Base-by-base conservation (phyloP, 2,113 vertebrate species). In the Peucedramus taeniatus region DNA sequence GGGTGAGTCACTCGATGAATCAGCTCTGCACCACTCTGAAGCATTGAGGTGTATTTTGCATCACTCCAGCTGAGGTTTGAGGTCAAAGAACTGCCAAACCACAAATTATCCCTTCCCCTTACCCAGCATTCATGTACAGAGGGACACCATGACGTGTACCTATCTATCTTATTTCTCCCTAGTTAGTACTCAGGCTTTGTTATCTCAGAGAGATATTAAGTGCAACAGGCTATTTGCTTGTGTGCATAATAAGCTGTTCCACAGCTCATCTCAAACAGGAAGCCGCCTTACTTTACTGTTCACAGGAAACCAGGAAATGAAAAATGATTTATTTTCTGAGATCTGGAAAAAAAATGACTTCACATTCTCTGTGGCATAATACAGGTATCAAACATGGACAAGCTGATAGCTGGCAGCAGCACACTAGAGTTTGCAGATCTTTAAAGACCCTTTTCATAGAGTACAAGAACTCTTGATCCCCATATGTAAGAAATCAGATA, bases 1-100 rank as follows among this genome's bases (percentile, higher is more conserved):
- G 22, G 11, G 14, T 96, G 89, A 95, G 35, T 93, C 87, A 89
- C 28, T 44, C 4, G 2, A 30, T 96, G 87, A 96, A 83, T 94
- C 94, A 96, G 35, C 19, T 61, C 65, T 94, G 66, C 49, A 59
- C 45, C 54, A 49, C 45, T 68, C 28, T 2, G 7, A 78, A 81
- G 28, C 11, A 35, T 0, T 87, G n/a, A 94, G 61, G 30, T 45
- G 33, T 3, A 3, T 87, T 93, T 74, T 79, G 80, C 37, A 53
- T 80, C 79, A 72, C 21, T 53, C 13, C 37, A 82, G 10, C 24
- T 51, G 15, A 51, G 22, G 19, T 49, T 18, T 66, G 47, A 96
- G 51, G 42, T 93, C 76, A 95, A 71, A 16, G 9, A 71, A 57
- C 21, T 75, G 21, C 33, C 14, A 71, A 91, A 71, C 35, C 30